Evolutionary conservation across 2,888 invertebrate genomes (phyloP), one percentile per base, ranked within the genome.

Genomic region (Octodonta nipae): DNA sequence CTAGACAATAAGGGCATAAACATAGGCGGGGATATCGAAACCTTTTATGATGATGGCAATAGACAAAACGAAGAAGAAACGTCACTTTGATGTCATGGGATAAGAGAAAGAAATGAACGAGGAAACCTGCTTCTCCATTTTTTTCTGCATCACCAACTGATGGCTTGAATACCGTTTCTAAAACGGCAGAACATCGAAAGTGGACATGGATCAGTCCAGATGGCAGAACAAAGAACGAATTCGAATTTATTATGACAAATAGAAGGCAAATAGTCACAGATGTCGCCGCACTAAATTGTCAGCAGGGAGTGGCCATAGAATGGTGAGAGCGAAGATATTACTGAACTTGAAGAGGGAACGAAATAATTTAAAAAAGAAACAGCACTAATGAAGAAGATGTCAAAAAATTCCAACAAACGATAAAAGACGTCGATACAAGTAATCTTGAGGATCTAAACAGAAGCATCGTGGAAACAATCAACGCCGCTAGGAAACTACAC

Each of bases 81-180:
- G 20, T 20, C 20, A 20, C 20, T 20, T 6, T 6, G 20, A 20
- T 20, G 20, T 20, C 20, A 20, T 20, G 20, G 20, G 20, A 20
- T 20, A 20, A 7, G 20, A 20, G 20, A 20, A 20, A 20, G 20
- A 20, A 20, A 20, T 20, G 20, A 20, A 20, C 20, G 20, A 20
- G 20, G 20, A 20, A 20, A 20, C 20, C 20, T 20, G n/a, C 20
- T 20, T 6, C 20, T 20, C 20, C 20, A n/a, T n/a, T n/a, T 7
- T 7, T n/a, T 20, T 20, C 20, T 20, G 7, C 20, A 20, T 20
- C 20, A 20, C n/a, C n/a, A 20, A 20, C 20, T 20, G 20, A 20
- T n/a, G 20, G 20, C 20, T 20, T 20, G 20, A 20, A 6, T 20
- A 20, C 20, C n/a, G 6, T 20, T 20, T 20, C n/a, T n/a, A 20